A percentile compares a stretch with the other conserved stretches of the same genome.
Conservation (phyloP, 2,888 invertebrate genomes). For the Cheilosia variabilis region DNA sequence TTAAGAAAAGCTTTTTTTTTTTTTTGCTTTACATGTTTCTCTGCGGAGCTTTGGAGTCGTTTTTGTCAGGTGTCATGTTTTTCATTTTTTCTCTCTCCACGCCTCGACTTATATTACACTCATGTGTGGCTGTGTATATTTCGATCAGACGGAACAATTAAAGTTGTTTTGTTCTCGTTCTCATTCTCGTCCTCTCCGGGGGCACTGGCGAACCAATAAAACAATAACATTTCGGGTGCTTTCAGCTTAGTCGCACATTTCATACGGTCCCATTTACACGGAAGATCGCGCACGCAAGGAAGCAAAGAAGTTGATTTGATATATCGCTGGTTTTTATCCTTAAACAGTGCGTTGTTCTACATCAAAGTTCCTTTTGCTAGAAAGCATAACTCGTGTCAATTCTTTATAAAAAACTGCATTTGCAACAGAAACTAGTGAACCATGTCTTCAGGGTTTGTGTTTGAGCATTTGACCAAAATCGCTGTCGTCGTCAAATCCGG, state of each 20-base stretch:
- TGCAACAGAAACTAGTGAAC: constrained; percentile 39
- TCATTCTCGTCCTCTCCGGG: constrained; percentile 43
- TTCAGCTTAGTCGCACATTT: constrained; percentile 66
- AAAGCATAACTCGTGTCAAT: constrained; percentile 34
- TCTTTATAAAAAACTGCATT: background rate
- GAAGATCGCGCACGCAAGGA: constrained; percentile 64
- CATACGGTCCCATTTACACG: constrained; percentile 65
- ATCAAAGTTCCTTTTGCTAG: constrained; percentile 71
- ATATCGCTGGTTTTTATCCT: constrained; percentile 42
- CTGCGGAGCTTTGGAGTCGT: constrained; percentile 34
- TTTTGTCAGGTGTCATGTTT: constrained; percentile 61
- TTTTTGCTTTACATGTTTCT: background rate
- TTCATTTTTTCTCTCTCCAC: constrained; percentile 23
- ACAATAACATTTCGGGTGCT: constrained; percentile 69
- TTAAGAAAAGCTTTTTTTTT: constrained; percentile 43
- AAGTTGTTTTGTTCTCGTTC: constrained; percentile 31
- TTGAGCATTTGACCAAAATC: constrained; percentile 80
- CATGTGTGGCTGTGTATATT: constrained; percentile 20
- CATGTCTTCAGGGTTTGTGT: constrained; percentile 83
- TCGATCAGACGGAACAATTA: constrained; percentile 40
- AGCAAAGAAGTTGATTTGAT: constrained; percentile 73
- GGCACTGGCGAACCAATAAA: constrained; percentile 57
- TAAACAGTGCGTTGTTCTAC: constrained; percentile 61
- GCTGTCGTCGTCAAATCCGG: constrained; percentile 51
- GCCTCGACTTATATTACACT: constrained; percentile 5